These are phyloP conservation scores for Halictus rubicundus DNA, from an alignment of 1,140 invertebrate genomes.

Conservation along the genomic window DNA sequence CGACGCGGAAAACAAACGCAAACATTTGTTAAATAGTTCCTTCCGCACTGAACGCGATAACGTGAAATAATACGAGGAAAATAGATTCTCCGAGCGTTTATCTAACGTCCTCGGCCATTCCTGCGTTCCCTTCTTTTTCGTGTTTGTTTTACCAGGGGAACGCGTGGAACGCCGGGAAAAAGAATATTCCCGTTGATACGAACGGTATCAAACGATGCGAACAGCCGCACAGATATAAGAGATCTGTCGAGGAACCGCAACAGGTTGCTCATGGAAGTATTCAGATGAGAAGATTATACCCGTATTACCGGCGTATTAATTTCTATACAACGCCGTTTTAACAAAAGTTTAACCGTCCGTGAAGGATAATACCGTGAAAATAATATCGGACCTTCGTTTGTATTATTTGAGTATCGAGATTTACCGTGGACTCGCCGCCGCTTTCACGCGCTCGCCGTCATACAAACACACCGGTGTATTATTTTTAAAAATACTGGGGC, in stretches of 20 bases:
- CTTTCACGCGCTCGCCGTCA: not conserved
- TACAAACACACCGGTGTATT: no score
- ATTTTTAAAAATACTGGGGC: no score
- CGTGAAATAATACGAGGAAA: not conserved
- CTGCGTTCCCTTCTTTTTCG: not conserved
- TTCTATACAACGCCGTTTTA: not conserved
- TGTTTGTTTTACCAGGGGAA: not conserved
- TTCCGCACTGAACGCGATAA: not conserved
- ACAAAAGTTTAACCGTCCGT: not conserved
- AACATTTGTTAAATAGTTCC: not conserved
- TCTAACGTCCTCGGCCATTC: not conserved
- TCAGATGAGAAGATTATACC: not conserved
- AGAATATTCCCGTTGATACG: conserved; percentile 10
- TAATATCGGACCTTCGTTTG: not conserved
- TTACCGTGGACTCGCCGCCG: not conserved
- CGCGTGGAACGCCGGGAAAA: not conserved
- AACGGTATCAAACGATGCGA: not conserved
- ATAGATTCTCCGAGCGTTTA: not conserved
- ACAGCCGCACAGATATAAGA: not conserved
- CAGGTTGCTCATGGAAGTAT: conserved; percentile 22
- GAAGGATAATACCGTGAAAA: not conserved
- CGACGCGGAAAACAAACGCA: not conserved
- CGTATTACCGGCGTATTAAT: not conserved
- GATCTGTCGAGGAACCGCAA: conserved; percentile 17
- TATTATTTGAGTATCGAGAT: not conserved